Percentiles rank a stretch among this genome's conserved stretches.
These are phyloP conservation scores for Rutilus rutilus DNA, from an alignment of 2,113 vertebrate genomes.

Conservation along the genomic window DNA sequence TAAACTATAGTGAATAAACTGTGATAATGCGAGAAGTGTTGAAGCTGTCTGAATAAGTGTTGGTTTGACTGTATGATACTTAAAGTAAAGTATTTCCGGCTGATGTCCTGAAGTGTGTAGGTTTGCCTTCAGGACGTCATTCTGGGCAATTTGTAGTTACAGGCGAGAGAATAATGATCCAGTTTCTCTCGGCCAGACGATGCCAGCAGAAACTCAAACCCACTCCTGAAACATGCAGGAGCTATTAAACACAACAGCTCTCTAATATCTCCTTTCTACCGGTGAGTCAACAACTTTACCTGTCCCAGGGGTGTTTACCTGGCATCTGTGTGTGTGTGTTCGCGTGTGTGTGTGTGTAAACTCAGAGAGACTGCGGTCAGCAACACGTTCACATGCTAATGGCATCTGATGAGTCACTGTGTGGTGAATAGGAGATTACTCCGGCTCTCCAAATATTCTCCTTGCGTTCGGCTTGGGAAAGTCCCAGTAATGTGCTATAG, in stretches of 20 bases:
- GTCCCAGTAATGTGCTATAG: neutral
- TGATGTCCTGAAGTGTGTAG: neutral
- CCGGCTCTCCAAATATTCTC: neutral
- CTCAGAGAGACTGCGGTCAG: neutral
- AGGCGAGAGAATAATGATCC: constrained; percentile 74
- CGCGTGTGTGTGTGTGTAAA: neutral
- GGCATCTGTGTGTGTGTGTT: neutral
- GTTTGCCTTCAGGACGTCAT: constrained; percentile 9
- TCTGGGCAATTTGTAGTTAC: constrained; percentile 79
- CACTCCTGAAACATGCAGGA: constrained; percentile 75
- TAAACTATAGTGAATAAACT: no score
- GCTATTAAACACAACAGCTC: constrained; percentile 75
- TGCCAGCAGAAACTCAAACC: constrained; percentile 73
- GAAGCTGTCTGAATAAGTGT: no score
- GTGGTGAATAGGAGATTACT: neutral
- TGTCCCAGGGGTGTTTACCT: constrained; percentile 33
- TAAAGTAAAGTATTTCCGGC: no score
- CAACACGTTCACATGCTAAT: neutral
- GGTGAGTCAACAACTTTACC: constrained; percentile 65
- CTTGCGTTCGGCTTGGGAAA: neutral
- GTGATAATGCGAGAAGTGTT: no score
- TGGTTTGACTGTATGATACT: no score
- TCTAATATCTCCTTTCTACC: constrained; percentile 64
- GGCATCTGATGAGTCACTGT: constrained; percentile 7
- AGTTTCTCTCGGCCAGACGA: constrained; percentile 55